A percentile compares a stretch with the other conserved stretches of the same genome.
These are phyloP conservation scores for Anguilla japonica DNA, from an alignment of 2,113 vertebrate species.

Conservation along the genomic window DNA sequence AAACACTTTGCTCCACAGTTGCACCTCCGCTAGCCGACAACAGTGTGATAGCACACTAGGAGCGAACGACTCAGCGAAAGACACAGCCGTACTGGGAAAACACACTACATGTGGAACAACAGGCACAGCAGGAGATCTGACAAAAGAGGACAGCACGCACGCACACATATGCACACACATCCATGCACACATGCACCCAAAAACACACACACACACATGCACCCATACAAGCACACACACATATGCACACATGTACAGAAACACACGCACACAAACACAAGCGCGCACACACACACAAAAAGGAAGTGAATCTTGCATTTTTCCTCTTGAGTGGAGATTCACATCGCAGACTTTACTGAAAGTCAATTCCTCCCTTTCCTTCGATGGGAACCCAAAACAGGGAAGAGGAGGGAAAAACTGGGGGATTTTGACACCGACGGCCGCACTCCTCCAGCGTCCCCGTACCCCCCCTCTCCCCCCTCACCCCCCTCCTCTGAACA, in stretches of 20 bases:
- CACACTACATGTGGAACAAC: background rate
- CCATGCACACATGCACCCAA: background rate
- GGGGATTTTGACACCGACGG: conserved; percentile 52
- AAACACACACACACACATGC: background rate
- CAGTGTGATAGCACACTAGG: too few relatives aligned
- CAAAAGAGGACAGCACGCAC: background rate
- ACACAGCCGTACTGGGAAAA: background rate
- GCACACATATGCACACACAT: background rate
- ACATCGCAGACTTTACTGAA: conserved; percentile 15
- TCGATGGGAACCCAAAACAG: background rate
- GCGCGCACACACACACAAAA: background rate
- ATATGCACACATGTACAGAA: background rate
- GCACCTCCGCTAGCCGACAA: too few relatives aligned
- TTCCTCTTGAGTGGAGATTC: background rate
- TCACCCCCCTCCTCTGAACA: background rate
- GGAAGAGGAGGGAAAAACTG: conserved; percentile 20
- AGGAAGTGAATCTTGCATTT: background rate
- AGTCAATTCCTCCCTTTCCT: conserved; percentile 53
- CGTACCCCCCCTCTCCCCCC: background rate
- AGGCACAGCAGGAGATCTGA: background rate
- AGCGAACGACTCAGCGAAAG: background rate
- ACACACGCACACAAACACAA: background rate
- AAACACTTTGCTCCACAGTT: too few relatives aligned
- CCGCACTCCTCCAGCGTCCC: conserved; percentile 25
- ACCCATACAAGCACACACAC: background rate